Conservation (phyloP, 2,888 invertebrate species). For the Platynereis dumerilii region DNA sequence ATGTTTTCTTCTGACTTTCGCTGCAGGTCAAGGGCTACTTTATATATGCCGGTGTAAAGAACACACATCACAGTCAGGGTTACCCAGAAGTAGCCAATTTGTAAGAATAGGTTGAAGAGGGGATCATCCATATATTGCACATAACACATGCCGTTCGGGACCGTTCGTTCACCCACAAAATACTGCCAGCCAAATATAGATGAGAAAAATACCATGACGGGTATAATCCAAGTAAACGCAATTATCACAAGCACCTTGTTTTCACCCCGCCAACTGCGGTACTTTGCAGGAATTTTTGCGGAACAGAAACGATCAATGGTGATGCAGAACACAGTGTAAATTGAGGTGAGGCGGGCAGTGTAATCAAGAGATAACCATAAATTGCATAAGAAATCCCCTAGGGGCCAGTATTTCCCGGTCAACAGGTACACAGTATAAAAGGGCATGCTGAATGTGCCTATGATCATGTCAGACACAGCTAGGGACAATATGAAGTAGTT, state of each 20-base stretch:
- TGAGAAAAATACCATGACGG: slow-evolving; percentile 93
- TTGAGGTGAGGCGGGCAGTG: slow-evolving; percentile 93
- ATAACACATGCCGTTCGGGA: slow-evolving; percentile 86
- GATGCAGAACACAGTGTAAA: slow-evolving; percentile 97
- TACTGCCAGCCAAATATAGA: slow-evolving; percentile 99
- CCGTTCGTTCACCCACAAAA: slow-evolving; percentile 89
- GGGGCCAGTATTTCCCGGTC: slow-evolving; percentile 90
- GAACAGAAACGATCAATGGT: slow-evolving; percentile 99
- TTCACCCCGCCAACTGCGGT: slow-evolving; percentile 95
- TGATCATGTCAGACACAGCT: slow-evolving; percentile 95
- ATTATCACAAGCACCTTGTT: slow-evolving; percentile 82
- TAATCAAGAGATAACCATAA: slow-evolving; percentile 99
- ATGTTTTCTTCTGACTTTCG: slow-evolving; percentile 94
- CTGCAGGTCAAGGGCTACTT: slow-evolving; percentile 96
- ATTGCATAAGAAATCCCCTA: slow-evolving; percentile 94
- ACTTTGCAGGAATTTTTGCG: slow-evolving; percentile 96
- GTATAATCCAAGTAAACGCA: slow-evolving; percentile 95
- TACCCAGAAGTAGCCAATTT: slow-evolving; percentile 97
- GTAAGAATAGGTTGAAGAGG: slow-evolving; percentile 94
- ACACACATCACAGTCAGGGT: slow-evolving; percentile 94
- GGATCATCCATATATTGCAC: slow-evolving; percentile 98
- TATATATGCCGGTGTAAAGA: slow-evolving; percentile 95
- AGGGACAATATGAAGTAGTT: slow-evolving; percentile 99
- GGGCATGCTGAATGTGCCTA: slow-evolving; percentile 97
- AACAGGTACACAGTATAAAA: slow-evolving; percentile 98